These are phyloP conservation scores for Callipepla californica DNA, from an alignment of 2,113 vertebrate genomes.

Conservation along the genomic window DNA sequence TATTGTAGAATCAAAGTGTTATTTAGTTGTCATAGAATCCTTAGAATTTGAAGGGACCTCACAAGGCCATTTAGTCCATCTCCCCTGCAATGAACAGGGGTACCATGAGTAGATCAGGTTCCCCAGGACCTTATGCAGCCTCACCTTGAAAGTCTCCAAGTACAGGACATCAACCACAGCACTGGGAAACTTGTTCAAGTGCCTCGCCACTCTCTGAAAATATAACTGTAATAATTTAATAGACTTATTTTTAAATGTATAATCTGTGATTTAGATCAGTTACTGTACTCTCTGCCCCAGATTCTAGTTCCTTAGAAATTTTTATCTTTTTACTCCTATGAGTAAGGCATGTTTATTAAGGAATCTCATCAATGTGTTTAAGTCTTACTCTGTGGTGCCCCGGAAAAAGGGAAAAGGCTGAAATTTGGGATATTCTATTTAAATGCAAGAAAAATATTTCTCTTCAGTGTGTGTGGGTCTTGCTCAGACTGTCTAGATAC, in stretches of 20 bases:
- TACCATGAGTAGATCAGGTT: too few relatives aligned
- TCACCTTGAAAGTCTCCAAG: too few relatives aligned
- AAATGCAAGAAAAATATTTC: background rate
- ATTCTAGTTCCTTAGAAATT: background rate
- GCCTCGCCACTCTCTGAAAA: too few relatives aligned
- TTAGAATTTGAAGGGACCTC: too few relatives aligned
- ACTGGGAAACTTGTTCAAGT: too few relatives aligned
- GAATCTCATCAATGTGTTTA: background rate
- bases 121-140: too few relatives aligned
- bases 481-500: background rate
- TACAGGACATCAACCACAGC: too few relatives aligned
- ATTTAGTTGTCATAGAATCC: too few relatives aligned
- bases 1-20: background rate
- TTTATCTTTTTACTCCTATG: background rate
- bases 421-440: background rate
- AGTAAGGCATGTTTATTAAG: background rate
- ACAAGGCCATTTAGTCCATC: too few relatives aligned
- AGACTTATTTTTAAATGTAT: slow-evolving; percentile 3
- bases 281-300: background rate
- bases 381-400: background rate
- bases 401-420: background rate
- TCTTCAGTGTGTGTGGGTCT: background rate
- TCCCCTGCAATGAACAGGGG: too few relatives aligned
- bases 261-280: slow-evolving; percentile 14
- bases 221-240: background rate